Base-by-base conservation (phyloP, 2,113 vertebrate species). In the Fregetta grallaria region DNA sequence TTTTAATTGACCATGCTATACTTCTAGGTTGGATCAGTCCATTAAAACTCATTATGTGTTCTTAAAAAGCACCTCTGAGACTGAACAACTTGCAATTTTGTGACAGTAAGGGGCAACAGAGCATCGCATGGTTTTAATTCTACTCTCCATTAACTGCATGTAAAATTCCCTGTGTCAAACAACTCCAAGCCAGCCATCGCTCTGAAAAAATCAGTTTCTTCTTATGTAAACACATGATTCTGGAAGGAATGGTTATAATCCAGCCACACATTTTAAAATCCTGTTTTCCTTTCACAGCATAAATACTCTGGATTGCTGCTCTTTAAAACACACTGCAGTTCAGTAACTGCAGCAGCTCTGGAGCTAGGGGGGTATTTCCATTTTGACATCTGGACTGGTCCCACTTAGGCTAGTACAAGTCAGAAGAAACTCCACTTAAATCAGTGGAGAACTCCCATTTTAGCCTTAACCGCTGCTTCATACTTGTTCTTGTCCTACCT, bases 111-210 rank as follows among this genome's bases (percentile, higher is more conserved):
- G 83, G 74, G 91, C 93, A 90, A 75, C 83, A 92, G 90, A 95
- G 80, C 74, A 55, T 61, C 34, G 42, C 50, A 83, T 97, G 97
- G 76, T 96, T 97, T 96, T 92, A 89, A 98, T 98, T 96, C 98
- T 3, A 18, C 81, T 56, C 83, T 56, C 44, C 74, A 76, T 89
- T 47, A 65, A 72, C 94, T 78, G 90, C 42, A 63, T 65, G 81
- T 85, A 79, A 92, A 96, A 95, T 82, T 86, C 87, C 66, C 80
- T 16, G 73, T 49, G 85, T 94, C 75, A 91, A 93, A 87, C 52
- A 84, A 70, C 7, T 21, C 84, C 13, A 9, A 87, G 84, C 77
- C 94, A 97, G 90, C 52, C 94, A 34, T 82, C 53, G 16, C 83
- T 96, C 89, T 74, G 56, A 58, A 97, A 93, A 81, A 97, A 93